These are phyloP conservation scores for Heliothis subflexa DNA, from an alignment of 1,140 invertebrate genomes.

Conservation along the genomic window DNA sequence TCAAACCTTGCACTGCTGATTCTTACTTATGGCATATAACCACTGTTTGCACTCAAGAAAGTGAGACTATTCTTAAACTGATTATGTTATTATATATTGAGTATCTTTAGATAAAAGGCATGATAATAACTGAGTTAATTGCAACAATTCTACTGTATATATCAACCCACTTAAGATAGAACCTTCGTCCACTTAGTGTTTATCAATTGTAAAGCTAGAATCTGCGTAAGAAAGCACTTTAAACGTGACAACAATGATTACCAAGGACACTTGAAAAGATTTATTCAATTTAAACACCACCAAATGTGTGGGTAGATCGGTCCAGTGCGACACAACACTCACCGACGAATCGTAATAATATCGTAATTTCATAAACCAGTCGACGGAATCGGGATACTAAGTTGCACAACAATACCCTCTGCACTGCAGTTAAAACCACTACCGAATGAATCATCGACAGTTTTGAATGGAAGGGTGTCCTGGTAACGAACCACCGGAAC, in stretches of 20 bases:
- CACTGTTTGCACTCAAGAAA: not conserved
- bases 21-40: not conserved
- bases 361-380: slow-evolving; percentile 72
- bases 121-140: slow-evolving; percentile 17
- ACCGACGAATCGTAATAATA: slow-evolving; percentile 83
- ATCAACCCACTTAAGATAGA: not conserved
- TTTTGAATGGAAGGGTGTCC: slow-evolving; percentile 54
- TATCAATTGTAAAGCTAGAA: not conserved
- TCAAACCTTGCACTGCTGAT: not conserved
- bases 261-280: not conserved
- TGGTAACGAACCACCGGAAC: slow-evolving; percentile 57
- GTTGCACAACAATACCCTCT: slow-evolving; percentile 42
- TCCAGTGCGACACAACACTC: slow-evolving; percentile 1
- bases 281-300: not conserved
- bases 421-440: slow-evolving; percentile 46
- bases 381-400: slow-evolving; percentile 26
- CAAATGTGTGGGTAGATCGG: not conserved
- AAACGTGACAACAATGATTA: slow-evolving; percentile 20
- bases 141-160: not conserved
- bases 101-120: slow-evolving; percentile 2
- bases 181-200: not conserved
- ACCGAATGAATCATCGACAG: slow-evolving; percentile 54
- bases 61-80: not conserved
- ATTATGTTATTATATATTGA: slow-evolving; percentile 5
- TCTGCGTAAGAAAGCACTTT: slow-evolving; percentile 6